Evolutionary conservation across 1,140 invertebrate species (phyloP), one percentile per base, ranked within the genome.

Genomic region (Halesus radiatus): DNA sequence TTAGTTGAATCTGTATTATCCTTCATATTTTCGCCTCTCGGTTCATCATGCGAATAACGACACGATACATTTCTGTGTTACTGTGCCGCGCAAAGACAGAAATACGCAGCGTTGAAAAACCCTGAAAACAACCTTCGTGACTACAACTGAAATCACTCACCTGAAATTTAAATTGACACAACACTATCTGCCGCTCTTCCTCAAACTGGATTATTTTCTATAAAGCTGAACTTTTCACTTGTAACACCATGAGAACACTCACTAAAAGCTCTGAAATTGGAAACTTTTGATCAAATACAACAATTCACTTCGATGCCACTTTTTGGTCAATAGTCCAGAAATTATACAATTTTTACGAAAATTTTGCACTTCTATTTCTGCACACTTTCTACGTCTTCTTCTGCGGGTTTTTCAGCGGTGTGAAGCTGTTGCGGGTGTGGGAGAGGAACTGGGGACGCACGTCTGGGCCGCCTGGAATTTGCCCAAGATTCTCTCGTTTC

Each of bases 381-480:
- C 32, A 32, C 29, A 68, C 29, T 68, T 37, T 32, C 13, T 18
- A 18, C 16, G 23, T 37, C 26, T 18, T 32, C 16, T 45, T 68
- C 29, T 8, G 32, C 13, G 23, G 13, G 1, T 20, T 45, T 20
- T 22, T 56, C 54, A 58, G 62, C 26, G 23, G 20, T 23, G 62
- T 64, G 16, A 26, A 23, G 62, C 37, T 45, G 37, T 45, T 45
- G 37, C 26, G 64, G 18, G 58, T 15, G n/a, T 60, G 20, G 37
- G 68, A 50, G 68, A 52, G 6, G 70, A 16, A n/a, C 53, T 58
- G 72, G 37, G n/a, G 53, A 75, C 29, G 45, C 23, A 37, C 26
- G 72, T 56, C 54, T 29, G 23, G 23, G 50, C 10, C 52, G 72
- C 32, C 53, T 75, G 72, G 72, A 75, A 75, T 75, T 75, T 58